These are phyloP conservation scores for Tholera decimalis DNA, from an alignment of 2,888 invertebrate species.

Conservation along the genomic window DNA sequence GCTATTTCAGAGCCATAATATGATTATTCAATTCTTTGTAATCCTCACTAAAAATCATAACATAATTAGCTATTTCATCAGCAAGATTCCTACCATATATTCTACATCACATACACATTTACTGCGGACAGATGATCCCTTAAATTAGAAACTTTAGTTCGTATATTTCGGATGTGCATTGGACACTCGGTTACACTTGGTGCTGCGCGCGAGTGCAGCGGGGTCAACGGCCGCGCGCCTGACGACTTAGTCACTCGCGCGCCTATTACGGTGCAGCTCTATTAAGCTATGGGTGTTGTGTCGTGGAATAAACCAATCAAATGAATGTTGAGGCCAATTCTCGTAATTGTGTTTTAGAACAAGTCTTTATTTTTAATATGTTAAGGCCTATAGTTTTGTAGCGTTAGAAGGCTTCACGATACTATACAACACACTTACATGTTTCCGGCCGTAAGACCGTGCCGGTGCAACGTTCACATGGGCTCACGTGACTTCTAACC, in stretches of 20 bases:
- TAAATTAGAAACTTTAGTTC: neutral
- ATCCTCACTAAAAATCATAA: too few species aligned
- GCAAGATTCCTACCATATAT: too few species aligned
- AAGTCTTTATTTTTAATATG: neutral
- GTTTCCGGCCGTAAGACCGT: constrained; percentile 36
- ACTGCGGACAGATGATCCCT: neutral
- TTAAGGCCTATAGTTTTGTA: neutral
- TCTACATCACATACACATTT: neutral
- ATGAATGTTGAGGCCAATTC: neutral
- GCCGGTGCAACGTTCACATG: constrained; percentile 52
- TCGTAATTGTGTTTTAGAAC: too few species aligned
- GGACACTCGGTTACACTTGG: constrained; percentile 64
- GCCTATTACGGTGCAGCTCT: constrained; percentile 62
- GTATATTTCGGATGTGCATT: constrained; percentile 57
- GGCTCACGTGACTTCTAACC: constrained; percentile 35
- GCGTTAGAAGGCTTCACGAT: neutral
- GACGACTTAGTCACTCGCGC: constrained; percentile 66
- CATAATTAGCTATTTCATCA: too few species aligned
- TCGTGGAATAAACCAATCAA: neutral
- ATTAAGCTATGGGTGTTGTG: neutral
- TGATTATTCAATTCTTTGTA: too few species aligned
- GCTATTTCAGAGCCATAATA: too few species aligned
- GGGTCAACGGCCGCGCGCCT: constrained; percentile 68
- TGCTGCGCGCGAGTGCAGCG: constrained; percentile 64
- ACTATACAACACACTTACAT: neutral